Conservation (phyloP, 2,888 invertebrate genomes). For the Bedellia somnulentella region DNA sequence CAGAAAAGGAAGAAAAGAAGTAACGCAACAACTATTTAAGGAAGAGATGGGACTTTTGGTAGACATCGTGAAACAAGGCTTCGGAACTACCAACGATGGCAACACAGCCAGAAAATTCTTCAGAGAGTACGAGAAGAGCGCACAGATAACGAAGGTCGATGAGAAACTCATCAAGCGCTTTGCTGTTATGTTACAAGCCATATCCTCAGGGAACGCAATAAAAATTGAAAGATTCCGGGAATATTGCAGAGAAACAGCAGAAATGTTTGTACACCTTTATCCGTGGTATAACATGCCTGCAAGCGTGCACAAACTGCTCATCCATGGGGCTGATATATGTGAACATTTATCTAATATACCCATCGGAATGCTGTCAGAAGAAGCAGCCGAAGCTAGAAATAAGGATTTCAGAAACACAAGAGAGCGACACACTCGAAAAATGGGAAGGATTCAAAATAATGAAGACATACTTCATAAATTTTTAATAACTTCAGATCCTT, state of each 20-base stretch:
- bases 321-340: constrained; percentile 9
- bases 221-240: constrained; percentile 4
- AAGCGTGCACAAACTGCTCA: constrained; percentile 8
- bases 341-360: constrained; percentile 7
- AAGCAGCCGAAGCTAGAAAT: constrained; percentile 9
- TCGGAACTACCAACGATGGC: constrained; percentile 2
- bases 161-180: constrained; percentile 1
- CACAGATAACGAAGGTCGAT: constrained; percentile 1
- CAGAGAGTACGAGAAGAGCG: constrained; percentile 2
- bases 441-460: constrained; percentile 2
- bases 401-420: constrained; percentile 8
- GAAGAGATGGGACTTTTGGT: too few species aligned
- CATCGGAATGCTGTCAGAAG: constrained; percentile 8
- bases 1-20: neutral
- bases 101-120: constrained; percentile 2
- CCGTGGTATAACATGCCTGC: constrained; percentile 9
- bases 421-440: constrained; percentile 8
- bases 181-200: neutral
- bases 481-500: neutral
- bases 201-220: constrained; percentile 5
- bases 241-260: constrained; percentile 6
- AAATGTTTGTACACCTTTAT: constrained; percentile 5
- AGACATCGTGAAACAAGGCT: constrained; percentile 1
- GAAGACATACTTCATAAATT: neutral
- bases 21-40: neutral